Evolutionary conservation across 1,140 invertebrate species (phyloP), one percentile per base, ranked within the genome.

Genomic region (Doryteuthis pealeii): DNA sequence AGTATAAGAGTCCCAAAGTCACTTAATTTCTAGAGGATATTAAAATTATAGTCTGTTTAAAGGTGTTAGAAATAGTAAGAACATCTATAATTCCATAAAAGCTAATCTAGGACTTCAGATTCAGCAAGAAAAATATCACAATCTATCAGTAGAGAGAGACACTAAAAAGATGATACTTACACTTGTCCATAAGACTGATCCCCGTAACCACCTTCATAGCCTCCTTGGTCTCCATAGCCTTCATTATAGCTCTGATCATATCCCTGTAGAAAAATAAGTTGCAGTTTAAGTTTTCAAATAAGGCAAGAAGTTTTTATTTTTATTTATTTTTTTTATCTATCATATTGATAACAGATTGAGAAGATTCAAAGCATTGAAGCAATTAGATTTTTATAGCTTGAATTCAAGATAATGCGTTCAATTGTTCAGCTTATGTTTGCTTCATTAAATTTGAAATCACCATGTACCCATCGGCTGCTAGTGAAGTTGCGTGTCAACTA

Each of bases 161-260:
- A n/a, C n/a, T n/a, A n/a, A n/a, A n/a, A n/a, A n/a, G 26, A 15
- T 62, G 35, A 26, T 0, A 49, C 72, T 66, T 49, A 74, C 72
- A 58, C 72, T 54, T 77, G 76, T 33, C 69, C 76, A 68, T 73
- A 71, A 18, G 71, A 65, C 58, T 73, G 49, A 35, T 77, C 73
- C 31, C 76, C 69, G 65, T 74, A 78, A n/a, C 54, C 69, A 66
- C 72, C 73, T 8, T 71, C 32, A 40, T 71, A 71, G 22, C 40
- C 32, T 30, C 28, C 18, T 45, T 72, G 49, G 58, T 65, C 45
- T 35, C 62, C 74, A 71, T 78, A 78, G 28, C 74, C 74, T 67
- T 78, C 74, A 73, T 76, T 74, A 71, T 78, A 78, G 28, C 62
- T 54, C 26, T 69, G 58, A 72, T 65, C 35, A 62, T 70, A 65